Percentiles rank a stretch among this genome's conserved stretches.
phyloP scores from a whole-genome alignment of 2,113 vertebrate species.

The Mystacornis crossleyi region DNA sequence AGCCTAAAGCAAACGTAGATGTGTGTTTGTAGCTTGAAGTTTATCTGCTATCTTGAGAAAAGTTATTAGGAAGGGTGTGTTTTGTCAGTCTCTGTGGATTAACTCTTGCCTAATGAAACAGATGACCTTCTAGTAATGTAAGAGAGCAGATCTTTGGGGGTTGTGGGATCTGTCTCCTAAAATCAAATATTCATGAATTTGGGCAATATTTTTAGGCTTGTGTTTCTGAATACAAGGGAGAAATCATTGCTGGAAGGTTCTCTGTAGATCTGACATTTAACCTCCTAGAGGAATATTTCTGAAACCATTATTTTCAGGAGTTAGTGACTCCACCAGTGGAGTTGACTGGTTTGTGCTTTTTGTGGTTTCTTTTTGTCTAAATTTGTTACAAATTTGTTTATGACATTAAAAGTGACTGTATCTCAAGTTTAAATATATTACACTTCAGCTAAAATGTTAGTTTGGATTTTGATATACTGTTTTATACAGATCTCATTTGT shows the following conservation, averaged over 20 bases:
- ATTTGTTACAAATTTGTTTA: not conserved
- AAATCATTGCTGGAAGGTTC: not conserved
- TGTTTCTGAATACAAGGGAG: not conserved
- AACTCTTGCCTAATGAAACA: not conserved
- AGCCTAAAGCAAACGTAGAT: not conserved
- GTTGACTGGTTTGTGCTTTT: accelerated
- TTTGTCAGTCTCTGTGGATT: not conserved
- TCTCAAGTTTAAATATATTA: not conserved
- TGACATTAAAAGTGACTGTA: not conserved
- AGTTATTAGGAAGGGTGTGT: not conserved
- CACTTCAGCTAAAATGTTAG: not conserved
- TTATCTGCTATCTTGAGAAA: not conserved
- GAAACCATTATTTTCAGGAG: not conserved
- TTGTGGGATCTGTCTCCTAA: not conserved
- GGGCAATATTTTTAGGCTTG: not conserved
- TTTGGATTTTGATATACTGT: not conserved
- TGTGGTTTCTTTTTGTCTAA: too few species aligned
- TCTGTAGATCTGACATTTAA: not conserved
- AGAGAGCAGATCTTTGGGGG: not conserved
- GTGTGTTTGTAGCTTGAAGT: not conserved
- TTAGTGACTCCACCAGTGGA: not conserved
- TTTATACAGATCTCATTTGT: not conserved
- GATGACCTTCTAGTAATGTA: accelerated
- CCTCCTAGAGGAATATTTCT: not conserved
- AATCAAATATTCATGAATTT: not conserved